Evolutionary conservation across 2,888 invertebrate genomes (phyloP).

Genomic region (Gastracanthus pulcherrimus): DNA sequence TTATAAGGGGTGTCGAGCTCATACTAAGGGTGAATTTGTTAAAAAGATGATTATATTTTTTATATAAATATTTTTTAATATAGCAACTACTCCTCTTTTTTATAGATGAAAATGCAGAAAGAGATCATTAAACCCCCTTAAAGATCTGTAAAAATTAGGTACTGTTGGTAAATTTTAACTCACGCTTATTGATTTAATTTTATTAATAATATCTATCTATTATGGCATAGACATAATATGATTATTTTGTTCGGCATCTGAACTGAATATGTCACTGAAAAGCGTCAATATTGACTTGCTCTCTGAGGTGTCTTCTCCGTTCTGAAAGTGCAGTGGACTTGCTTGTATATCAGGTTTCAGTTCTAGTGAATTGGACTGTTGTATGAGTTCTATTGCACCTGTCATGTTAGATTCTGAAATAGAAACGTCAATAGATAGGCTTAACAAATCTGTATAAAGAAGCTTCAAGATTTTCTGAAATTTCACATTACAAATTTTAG

Average conservation of each 20-base stretch:
- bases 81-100: too few relatives aligned
- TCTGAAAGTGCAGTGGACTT: background rate
- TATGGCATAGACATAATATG: background rate
- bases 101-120: too few relatives aligned
- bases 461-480: background rate
- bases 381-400: slow-evolving; percentile 5
- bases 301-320: background rate
- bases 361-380: background rate
- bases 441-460: background rate
- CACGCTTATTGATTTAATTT: background rate
- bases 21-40: too few relatives aligned
- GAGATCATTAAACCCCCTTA: too few relatives aligned
- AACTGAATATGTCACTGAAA: background rate
- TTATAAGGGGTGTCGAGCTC: too few relatives aligned
- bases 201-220: background rate
- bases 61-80: too few relatives aligned
- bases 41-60: too few relatives aligned
- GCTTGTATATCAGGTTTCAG: slow-evolving; percentile 15
- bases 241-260: background rate
- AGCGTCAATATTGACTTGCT: background rate
- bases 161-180: background rate
- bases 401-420: slow-evolving; percentile 4
- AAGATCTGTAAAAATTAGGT: too few relatives aligned
- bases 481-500: background rate
- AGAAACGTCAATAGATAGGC: slow-evolving; percentile 1